Evolutionary conservation across 2,888 invertebrate genomes (phyloP).

Genomic region (Chydorus sphaericus): DNA sequence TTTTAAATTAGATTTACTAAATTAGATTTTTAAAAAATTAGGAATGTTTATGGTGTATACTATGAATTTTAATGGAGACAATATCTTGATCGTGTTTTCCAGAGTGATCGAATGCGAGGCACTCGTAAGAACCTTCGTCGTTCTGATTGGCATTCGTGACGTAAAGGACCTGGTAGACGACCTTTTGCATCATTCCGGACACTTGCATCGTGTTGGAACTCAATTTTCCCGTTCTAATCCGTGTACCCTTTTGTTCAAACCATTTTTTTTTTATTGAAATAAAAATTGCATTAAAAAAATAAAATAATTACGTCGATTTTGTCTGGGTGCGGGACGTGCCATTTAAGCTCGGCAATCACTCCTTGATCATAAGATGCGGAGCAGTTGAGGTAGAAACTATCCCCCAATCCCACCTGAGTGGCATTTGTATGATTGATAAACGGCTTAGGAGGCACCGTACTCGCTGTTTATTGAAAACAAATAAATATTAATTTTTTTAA

Average conservation of each 20-base stretch:
- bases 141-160: constrained; percentile 19
- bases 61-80: constrained; percentile 19
- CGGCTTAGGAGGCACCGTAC: background rate
- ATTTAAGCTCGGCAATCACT: background rate
- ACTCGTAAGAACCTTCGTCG: constrained; percentile 22
- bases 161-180: constrained; percentile 7
- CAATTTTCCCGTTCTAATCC: background rate
- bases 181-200: background rate
- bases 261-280: too few relatives aligned
- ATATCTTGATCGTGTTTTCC: constrained; percentile 9
- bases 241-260: background rate
- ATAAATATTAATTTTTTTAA: background rate
- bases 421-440: background rate
- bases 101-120: constrained; percentile 18
- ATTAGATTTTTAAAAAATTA: background rate
- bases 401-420: background rate
- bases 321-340: background rate
- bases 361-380: background rate
- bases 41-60: constrained; percentile 15
- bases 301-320: background rate
- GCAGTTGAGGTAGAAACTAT: constrained; percentile 1
- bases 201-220: background rate
- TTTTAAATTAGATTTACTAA: background rate
- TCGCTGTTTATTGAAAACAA: background rate
- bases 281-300: background rate